Evolutionary conservation across 2,888 invertebrate species (phyloP).

Genomic region (Drosophila histrio): DNA sequence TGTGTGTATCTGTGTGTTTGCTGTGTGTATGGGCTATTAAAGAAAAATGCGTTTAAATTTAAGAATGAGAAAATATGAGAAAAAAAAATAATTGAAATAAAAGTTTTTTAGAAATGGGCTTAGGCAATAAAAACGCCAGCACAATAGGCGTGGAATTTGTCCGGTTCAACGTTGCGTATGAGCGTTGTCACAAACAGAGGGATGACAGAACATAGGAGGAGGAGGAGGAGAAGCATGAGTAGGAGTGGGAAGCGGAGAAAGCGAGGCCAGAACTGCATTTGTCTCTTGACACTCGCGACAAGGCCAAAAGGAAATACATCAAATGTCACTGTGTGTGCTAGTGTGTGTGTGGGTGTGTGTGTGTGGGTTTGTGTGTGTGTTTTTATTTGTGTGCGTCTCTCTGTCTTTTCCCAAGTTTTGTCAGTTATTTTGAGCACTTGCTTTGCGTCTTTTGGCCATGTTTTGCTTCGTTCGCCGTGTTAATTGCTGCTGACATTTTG

Average conservation of each 20-base stretch:
- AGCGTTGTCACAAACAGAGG: constrained; percentile 49
- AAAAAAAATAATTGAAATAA: not conserved
- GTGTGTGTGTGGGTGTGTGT: constrained; percentile 1
- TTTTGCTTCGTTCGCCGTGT: constrained; percentile 52
- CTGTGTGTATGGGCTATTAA: constrained; percentile 24
- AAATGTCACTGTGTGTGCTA: constrained; percentile 48
- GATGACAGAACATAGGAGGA: not conserved
- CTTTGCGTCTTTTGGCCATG: constrained; percentile 53
- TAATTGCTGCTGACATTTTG: constrained; percentile 75
- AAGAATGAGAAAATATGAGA: constrained; percentile 5
- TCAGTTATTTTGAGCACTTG: constrained; percentile 64
- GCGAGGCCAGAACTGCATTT: constrained; percentile 48
- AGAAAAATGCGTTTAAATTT: constrained; percentile 41
- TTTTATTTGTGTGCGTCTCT: not conserved
- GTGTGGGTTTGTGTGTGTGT: constrained; percentile 7
- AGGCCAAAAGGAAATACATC: constrained; percentile 75
- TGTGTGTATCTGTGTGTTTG: constrained; percentile 2
- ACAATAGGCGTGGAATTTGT: constrained; percentile 30
- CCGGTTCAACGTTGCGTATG: constrained; percentile 51
- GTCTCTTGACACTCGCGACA: constrained; percentile 68
- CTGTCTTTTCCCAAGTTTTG: constrained; percentile 39
- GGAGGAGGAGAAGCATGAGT: not conserved
- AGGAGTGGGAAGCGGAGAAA: not conserved
- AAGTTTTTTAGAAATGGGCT: constrained; percentile 27
- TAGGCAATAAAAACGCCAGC: constrained; percentile 31